These are phyloP conservation scores for Sylvietta virens DNA, from an alignment of 2,113 vertebrate species.

Conservation along the genomic window DNA sequence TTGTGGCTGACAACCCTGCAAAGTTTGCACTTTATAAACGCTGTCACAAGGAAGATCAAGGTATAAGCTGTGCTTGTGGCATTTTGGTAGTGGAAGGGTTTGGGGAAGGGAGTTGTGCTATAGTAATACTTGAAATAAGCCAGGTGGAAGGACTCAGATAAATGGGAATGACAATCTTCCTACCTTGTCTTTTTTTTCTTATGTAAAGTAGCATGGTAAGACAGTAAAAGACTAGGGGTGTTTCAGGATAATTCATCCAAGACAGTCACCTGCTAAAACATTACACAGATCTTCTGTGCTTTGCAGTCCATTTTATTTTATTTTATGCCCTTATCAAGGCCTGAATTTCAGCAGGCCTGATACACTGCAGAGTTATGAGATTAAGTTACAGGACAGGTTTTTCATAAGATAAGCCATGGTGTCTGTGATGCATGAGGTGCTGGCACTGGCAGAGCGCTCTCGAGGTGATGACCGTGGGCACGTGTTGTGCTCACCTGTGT, in stretches of 20 bases:
- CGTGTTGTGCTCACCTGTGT: rapidly evolving
- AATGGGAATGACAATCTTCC: background rate
- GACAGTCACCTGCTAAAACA: background rate
- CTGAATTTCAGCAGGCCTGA: background rate
- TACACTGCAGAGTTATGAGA: background rate
- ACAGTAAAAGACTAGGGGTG: background rate
- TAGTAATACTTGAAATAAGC: background rate
- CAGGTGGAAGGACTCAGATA: background rate
- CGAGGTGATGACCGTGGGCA: rapidly evolving
- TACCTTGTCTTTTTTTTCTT: background rate
- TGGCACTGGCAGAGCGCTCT: background rate
- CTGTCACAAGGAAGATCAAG: constrained; percentile 90
- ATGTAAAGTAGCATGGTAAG: background rate
- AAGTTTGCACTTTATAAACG: constrained; percentile 97
- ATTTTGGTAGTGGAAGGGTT: background rate
- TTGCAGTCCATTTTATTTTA: background rate
- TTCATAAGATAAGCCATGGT: background rate
- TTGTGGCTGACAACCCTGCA: constrained; percentile 89
- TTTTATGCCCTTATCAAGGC: background rate
- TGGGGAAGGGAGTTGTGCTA: background rate
- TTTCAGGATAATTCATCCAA: background rate
- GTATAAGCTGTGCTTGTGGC: constrained; percentile 61
- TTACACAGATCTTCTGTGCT: background rate
- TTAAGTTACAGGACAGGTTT: background rate
- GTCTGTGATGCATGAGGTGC: background rate